Percentiles rank a stretch among this genome's conserved stretches.
Evolutionary conservation across 1,140 invertebrate species (phyloP).

Genomic region (Drosophila lacteicornis): DNA sequence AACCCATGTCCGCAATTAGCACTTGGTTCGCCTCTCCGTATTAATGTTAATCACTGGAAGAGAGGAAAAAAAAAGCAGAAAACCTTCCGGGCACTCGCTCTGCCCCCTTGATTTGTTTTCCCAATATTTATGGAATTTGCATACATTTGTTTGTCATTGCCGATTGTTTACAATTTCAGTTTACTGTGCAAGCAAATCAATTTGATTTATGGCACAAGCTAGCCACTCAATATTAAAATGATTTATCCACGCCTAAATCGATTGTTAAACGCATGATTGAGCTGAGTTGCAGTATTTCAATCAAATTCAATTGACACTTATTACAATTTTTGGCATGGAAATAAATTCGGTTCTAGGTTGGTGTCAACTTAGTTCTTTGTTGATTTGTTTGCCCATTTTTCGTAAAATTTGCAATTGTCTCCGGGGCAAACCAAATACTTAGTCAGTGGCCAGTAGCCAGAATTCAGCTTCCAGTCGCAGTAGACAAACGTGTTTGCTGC

Average conservation of each 20-base stretch:
- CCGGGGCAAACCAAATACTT: constrained; percentile 24
- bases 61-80: neutral
- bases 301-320: constrained; percentile 4
- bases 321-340: neutral
- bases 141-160: constrained; percentile 33
- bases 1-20: constrained; percentile 40
- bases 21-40: constrained; percentile 11
- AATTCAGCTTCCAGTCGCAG: constrained; percentile 16
- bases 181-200: constrained; percentile 28
- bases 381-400: constrained; percentile 19
- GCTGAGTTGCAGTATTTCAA: constrained; percentile 3
- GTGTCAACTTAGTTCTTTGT: neutral
- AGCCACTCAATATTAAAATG: constrained; percentile 12
- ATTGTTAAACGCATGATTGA: constrained; percentile 8
- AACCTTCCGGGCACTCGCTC: constrained; percentile 5
- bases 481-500: constrained; percentile 48
- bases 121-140: constrained; percentile 42
- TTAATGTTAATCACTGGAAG: constrained; percentile 28
- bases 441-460: neutral
- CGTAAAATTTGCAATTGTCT: constrained; percentile 25
- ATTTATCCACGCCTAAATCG: constrained; percentile 22
- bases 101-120: constrained; percentile 17
- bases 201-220: constrained; percentile 40
- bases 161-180: constrained; percentile 43
- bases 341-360: constrained; percentile 3